A percentile compares a stretch with the other conserved stretches of the same genome.
Conservation (phyloP, 1,140 invertebrate species). For the Psilanteris sp. region DNA sequence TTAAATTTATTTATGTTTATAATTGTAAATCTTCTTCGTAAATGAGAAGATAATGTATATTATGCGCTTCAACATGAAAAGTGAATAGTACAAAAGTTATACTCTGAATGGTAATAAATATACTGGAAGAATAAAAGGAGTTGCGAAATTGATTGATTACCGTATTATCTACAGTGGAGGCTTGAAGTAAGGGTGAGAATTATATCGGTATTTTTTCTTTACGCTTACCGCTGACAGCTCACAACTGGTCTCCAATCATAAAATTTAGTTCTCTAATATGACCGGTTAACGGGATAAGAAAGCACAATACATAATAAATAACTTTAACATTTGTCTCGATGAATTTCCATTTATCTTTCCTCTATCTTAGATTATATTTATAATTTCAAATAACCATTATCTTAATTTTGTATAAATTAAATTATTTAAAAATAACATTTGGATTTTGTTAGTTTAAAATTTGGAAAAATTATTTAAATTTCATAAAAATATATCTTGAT, state of each 20-base stretch:
- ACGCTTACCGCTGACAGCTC: conserved; percentile 24
- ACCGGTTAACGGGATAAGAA: conserved; percentile 13
- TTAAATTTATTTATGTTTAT: conserved; percentile 38
- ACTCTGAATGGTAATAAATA: conserved; percentile 41
- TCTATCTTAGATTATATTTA: too few relatives aligned
- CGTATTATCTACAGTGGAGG: conserved; percentile 44
- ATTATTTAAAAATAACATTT: too few relatives aligned
- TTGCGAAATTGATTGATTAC: conserved; percentile 54
- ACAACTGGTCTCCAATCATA: conserved; percentile 21
- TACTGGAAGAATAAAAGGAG: conserved; percentile 48
- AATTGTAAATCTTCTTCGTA: conserved; percentile 12
- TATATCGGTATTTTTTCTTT: conserved; percentile 33
- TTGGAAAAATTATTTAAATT: too few relatives aligned
- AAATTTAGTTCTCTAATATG: conserved; percentile 21
- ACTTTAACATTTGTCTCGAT: too few relatives aligned
- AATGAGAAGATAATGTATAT: conserved; percentile 18
- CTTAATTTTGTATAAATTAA: too few relatives aligned
- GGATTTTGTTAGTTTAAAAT: too few relatives aligned
- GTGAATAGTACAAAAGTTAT: conserved; percentile 37
- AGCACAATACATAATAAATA: conserved; percentile 16
- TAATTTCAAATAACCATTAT: too few relatives aligned
- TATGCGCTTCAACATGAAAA: conserved; percentile 32
- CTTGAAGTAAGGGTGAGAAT: conserved; percentile 43
- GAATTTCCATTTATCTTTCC: too few relatives aligned
- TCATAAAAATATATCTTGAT: too few relatives aligned